Evolutionary conservation across 2,113 vertebrate genomes (phyloP), one percentile per base, ranked within the genome.

Genomic region (Picathartes gymnocephalus): DNA sequence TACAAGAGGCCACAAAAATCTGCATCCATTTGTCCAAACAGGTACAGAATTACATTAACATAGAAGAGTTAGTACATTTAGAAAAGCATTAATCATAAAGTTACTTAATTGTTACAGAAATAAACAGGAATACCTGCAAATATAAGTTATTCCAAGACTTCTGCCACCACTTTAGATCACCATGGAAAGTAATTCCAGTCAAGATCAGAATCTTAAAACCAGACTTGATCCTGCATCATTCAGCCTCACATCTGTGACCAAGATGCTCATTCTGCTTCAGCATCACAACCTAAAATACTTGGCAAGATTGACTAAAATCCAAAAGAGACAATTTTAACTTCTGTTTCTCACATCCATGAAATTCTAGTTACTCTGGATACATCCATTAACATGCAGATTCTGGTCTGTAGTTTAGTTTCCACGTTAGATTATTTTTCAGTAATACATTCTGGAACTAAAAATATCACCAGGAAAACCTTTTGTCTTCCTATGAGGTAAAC

Each of bases 51-150:
- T 44, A 60, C 30, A 42, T 28, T 39, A 89, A 54, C 10, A 64
- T 10, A 71, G 30, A 8, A 33, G 21, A 71, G 44, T 28, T n/a
- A 71, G 39, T 62, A 45, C 27, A 58, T 69, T 61, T 31, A 77
- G 56, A 56, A 61, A 86, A 86, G 30, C 10, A 70, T 44, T 61
- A 50, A 61, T 83, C 61, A 48, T 6, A 9, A 45, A 80, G 24
- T 93, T 71, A 71, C 23, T 65, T 37, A 50, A 53, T 8, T 35
- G n/a, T 66, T 80, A 86, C 58, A 81, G 19, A 86, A 90, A 88
- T 22, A 71, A 1, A 0, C 9, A 44, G 42, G 24, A 68, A 8
- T 78, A 81, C 4, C 31, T 71, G 47, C 15, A 74, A 86, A 68
- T n/a, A 1, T n/a, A 39, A 74, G 10, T 42, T 84, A 54, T 35